Percentiles rank a stretch among this genome's conserved stretches.
Evolutionary conservation across 2,797 vertebrate genomes (phyloP).

Genomic region (Vireo griseus): DNA sequence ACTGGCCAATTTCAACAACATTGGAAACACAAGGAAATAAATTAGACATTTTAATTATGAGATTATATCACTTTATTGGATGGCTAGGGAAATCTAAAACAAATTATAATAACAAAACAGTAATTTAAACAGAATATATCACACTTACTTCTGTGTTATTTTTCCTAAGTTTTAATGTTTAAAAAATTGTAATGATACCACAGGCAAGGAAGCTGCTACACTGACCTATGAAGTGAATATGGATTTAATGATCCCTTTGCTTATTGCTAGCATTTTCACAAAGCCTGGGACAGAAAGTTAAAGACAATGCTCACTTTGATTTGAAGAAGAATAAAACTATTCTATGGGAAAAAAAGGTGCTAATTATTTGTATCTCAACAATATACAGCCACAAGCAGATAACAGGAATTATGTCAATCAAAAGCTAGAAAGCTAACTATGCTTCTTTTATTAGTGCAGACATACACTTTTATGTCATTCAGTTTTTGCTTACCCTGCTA

Average conservation of each 20-base stretch:
- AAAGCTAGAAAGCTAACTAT: background rate
- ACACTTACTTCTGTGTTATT: background rate
- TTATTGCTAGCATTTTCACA: background rate
- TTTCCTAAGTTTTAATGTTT: background rate
- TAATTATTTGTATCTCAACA: background rate
- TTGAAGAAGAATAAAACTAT: background rate
- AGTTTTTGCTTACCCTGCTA: background rate
- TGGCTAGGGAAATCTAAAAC: background rate
- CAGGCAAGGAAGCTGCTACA: background rate
- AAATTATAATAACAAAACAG: slow-evolving; percentile 55
- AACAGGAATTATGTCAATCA: background rate
- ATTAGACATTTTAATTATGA: slow-evolving; percentile 63
- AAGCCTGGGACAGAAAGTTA: background rate
- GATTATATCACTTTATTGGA: slow-evolving; percentile 24
- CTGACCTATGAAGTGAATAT: background rate
- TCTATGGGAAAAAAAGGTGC: background rate
- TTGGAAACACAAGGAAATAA: slow-evolving; percentile 27
- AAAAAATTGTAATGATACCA: background rate
- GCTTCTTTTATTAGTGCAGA: background rate
- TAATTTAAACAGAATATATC: slow-evolving; percentile 39
- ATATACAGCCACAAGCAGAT: background rate
- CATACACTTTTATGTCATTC: background rate
- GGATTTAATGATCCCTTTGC: background rate
- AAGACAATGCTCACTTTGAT: background rate
- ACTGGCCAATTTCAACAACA: slow-evolving; percentile 18